Conservation (phyloP, 2,797 vertebrate genomes). For the Crossoptilon crossoptilon region DNA sequence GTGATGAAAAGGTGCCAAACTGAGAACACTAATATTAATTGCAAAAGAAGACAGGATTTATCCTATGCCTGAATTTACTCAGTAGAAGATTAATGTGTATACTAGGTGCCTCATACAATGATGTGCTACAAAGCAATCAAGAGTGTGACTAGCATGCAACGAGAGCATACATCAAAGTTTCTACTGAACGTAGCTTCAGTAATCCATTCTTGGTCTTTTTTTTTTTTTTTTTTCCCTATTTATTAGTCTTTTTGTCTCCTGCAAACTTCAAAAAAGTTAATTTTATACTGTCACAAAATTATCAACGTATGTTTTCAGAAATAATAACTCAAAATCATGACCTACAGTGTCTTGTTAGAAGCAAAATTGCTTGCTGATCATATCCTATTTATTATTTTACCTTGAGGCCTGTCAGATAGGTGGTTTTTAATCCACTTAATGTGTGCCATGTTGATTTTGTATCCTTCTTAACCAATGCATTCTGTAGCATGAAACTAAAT, state of each 20-base stretch:
- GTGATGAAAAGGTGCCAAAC: not conserved
- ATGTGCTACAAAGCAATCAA: not conserved
- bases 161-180: not conserved
- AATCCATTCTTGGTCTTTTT: not conserved
- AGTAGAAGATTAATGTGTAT: not conserved
- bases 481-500: constrained; percentile 36
- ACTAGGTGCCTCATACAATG: not conserved
- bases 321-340: not conserved
- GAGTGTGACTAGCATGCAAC: fast-evolving
- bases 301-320: not conserved
- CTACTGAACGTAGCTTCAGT: not conserved
- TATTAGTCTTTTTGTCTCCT: not conserved
- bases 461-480: not conserved
- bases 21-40: not conserved
- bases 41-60: not conserved
- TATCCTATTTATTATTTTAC: not conserved
- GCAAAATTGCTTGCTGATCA: not conserved
- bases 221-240: not conserved
- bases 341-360: not conserved
- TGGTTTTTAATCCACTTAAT: not conserved
- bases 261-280: not conserved
- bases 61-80: not conserved
- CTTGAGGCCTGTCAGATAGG: not conserved
- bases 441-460: not conserved
- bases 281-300: not conserved